phyloP scores from a whole-genome alignment of 2,113 vertebrate species.

The Axis porcinus region DNA sequence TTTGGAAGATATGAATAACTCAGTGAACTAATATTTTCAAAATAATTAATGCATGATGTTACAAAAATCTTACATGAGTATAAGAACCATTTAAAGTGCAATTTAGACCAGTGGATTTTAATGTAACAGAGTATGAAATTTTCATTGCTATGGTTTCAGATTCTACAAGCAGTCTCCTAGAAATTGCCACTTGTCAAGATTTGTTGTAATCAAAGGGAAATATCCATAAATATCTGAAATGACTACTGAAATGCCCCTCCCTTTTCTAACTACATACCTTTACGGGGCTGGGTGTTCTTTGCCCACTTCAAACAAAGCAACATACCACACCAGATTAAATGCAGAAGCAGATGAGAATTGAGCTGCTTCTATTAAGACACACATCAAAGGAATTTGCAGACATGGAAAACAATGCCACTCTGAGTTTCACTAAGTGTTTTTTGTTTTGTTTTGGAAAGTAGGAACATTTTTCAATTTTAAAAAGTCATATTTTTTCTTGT shows the following conservation, averaged over 20 bases:
- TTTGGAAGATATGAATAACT: slow-evolving; percentile 27
- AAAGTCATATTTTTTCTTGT: neutral
- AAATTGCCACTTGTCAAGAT: slow-evolving; percentile 51
- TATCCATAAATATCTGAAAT: slow-evolving; percentile 27
- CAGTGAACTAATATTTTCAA: slow-evolving; percentile 47
- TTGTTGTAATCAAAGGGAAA: slow-evolving; percentile 17
- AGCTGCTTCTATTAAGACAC: neutral
- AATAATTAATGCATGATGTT: slow-evolving; percentile 47
- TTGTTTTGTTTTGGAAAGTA: neutral
- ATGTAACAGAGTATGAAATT: slow-evolving; percentile 35
- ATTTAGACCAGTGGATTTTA: slow-evolving; percentile 14
- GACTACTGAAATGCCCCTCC: neutral
- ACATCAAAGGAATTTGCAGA: neutral
- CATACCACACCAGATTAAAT: neutral
- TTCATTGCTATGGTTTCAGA: slow-evolving; percentile 25
- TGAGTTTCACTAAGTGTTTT: neutral
- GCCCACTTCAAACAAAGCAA: neutral
- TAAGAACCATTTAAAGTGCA: slow-evolving; percentile 14
- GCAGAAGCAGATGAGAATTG: neutral
- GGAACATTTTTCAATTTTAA: neutral
- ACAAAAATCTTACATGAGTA: slow-evolving; percentile 7
- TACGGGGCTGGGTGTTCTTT: neutral
- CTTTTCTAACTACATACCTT: neutral
- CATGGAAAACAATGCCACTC: neutral
- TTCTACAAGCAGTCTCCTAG: neutral